These are phyloP conservation scores for Thinocorus orbignyianus DNA, from an alignment of 2,113 vertebrate species.

Conservation along the genomic window DNA sequence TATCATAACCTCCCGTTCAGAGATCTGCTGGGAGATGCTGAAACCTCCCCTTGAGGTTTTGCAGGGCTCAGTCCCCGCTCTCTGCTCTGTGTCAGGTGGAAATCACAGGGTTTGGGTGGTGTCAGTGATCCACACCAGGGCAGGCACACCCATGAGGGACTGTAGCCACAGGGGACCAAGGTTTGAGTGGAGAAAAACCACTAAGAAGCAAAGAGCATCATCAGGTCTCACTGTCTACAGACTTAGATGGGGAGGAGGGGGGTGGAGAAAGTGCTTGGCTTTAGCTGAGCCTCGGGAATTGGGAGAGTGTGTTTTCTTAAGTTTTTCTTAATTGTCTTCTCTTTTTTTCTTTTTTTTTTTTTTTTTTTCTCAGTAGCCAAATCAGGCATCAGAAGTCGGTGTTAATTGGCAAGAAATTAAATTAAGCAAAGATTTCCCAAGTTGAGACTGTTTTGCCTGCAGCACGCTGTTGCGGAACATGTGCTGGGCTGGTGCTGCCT, in stretches of 20 bases:
- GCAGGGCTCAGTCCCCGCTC: accelerated
- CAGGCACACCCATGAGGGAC: not conserved
- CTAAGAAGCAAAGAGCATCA: not conserved
- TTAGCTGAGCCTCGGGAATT: not conserved
- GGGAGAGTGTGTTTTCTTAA: not conserved
- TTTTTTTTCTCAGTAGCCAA: not conserved
- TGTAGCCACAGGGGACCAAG: not conserved
- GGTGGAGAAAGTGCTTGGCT: not conserved
- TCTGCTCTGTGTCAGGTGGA: not conserved
- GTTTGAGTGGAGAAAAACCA: not conserved
- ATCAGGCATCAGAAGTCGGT: not conserved
- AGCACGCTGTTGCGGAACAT: not conserved
- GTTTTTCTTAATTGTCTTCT: not conserved
- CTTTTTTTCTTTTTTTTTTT: not conserved
- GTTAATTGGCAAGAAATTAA: not conserved
- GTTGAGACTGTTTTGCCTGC: not conserved
- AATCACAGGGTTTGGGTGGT: not conserved
- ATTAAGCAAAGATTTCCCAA: not conserved
- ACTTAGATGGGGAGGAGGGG: not conserved
- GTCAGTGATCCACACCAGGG: not conserved
- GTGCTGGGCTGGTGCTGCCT: not conserved
- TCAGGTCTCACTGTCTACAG: not conserved
- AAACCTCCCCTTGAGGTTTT: not conserved
- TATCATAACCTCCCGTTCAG: not conserved
- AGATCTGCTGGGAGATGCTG: accelerated